Evolutionary conservation across 1,140 invertebrate species (phyloP), one percentile per base, ranked within the genome.

Genomic region (Euwallacea fornicatus): DNA sequence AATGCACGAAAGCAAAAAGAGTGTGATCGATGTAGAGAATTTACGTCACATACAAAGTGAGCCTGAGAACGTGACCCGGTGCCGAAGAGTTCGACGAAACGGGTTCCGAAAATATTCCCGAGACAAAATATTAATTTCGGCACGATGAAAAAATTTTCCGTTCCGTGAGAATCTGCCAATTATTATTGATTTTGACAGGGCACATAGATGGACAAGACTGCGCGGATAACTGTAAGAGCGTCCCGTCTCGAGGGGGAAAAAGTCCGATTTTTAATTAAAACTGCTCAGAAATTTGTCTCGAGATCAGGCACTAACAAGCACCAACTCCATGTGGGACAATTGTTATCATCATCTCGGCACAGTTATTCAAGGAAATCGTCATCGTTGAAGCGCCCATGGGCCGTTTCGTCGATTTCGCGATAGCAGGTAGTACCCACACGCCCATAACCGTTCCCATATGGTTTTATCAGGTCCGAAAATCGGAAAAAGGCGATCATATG

Each of bases 161-260:
- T 61, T 61, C 42, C 62, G 62, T 64, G 62, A 64, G 62, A 64
- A 64, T 64, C 62, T 64, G 62, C 62, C 62, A 64, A 64, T 64
- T 64, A 64, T 33, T n/a, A 61, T 61, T 33, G 21, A 33, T 64
- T 42, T 43, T 41, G 42, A 58, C 9, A 13, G 13, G 46, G 46
- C 21, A 33, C 46, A 50, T 50, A 50, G 46, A 50, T 50, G 46
- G 46, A 13, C 46, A 50, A 33, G 21, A 33, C 21, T 33, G 21
- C 21, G 21, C 4, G 21, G 4, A 33, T 33, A 33, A 33, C 21
- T 33, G 21, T 33, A 33, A 33, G 21, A 33, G 1, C 21, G 4
- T 33, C 21, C 4, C 21, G 1, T 33, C 21, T 33, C 4, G 21
- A 33, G 4, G 21, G 21, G 21, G 4, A 33, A 33, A 33, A 33